Evolutionary conservation across 2,113 vertebrate genomes (phyloP), one percentile per base, ranked within the genome.

Genomic region (Sinocyclocheilus grahami): DNA sequence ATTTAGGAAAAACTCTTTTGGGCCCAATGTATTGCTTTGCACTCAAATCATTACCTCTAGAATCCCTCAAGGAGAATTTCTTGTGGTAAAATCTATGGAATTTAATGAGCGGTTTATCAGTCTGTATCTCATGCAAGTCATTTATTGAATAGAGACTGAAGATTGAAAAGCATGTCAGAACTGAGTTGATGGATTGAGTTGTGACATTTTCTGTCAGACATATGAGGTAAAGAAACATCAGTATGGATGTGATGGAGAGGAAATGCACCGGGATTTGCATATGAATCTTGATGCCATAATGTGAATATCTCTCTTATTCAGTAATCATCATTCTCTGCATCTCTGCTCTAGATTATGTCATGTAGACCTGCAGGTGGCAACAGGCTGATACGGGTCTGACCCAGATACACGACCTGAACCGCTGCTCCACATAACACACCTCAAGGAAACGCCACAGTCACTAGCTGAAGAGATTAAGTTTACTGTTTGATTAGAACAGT

Each of bases 121-220:
- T 20, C 24, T 55, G 48, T 55, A 11, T 51, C 12, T 51, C 48
- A 53, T 77, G 3, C 5, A 11, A 10, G n/a, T 53, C 14, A 5
- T 53, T 55, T 27, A 78, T 55, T 53, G 22, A 24, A 37, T 53
- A 30, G 48, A 77, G 48, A 30, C 75, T 71, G 16, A 16, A 71
- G 48, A 9, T 18, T 10, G 75, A 30, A 71, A 37, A 33, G 14
- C 75, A 55, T 55, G 14, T 30, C n/a, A 78, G 48, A 78, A 53
- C 3, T 55, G 24, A 18, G 67, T 7, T 77, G 75, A 77, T 78
- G 75, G 71, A 51, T 53, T 77, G 27, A 78, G 48, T 20, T 55
- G 48, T 78, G 75, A 55, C 24, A 33, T 53, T 78, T 78, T 55
- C 75, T 78, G 75, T 78, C 75, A 55, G 48, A 55, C 24, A 3